Evolutionary conservation across 2,888 invertebrate species (phyloP).

Genomic region (Ormia ochracea): DNA sequence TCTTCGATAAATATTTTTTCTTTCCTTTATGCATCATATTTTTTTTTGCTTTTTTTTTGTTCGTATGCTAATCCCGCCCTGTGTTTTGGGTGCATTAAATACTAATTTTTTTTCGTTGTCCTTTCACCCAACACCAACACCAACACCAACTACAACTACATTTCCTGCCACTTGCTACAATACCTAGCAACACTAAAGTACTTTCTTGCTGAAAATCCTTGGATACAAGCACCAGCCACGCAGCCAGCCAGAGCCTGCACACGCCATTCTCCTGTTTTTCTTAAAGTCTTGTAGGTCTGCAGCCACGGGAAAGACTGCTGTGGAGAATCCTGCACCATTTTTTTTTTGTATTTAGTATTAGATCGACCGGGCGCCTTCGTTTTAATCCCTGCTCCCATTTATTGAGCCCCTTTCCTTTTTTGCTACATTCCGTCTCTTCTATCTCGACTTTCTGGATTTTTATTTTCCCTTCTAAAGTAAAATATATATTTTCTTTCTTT

Average conservation of each 20-base stretch:
- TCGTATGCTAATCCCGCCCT: constrained; percentile 63
- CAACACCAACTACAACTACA: constrained; percentile 46
- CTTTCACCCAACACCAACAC: constrained; percentile 48
- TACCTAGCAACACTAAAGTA: constrained; percentile 36
- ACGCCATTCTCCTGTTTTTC: background rate
- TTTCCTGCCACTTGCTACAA: constrained; percentile 54
- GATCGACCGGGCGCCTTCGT: constrained; percentile 25
- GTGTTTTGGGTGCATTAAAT: constrained; percentile 60
- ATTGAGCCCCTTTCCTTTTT: background rate
- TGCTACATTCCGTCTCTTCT: constrained; percentile 17
- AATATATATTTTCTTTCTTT: background rate
- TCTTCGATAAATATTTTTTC: background rate
- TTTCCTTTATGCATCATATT: constrained; percentile 8
- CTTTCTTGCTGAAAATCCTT: constrained; percentile 39
- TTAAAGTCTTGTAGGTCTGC: background rate
- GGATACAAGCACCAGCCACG: background rate
- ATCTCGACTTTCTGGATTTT: constrained; percentile 17
- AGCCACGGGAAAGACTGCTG: background rate
- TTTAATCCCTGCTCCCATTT: constrained; percentile 42
- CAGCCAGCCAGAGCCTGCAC: background rate
- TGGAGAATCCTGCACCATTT: background rate
- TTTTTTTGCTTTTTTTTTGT: too few relatives aligned
- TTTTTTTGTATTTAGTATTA: constrained; percentile 27
- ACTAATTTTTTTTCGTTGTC: constrained; percentile 53
- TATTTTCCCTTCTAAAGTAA: constrained; percentile 24